Evolutionary conservation across 2,888 invertebrate genomes (phyloP).

Genomic region (Steinernema hermaphroditum): DNA sequence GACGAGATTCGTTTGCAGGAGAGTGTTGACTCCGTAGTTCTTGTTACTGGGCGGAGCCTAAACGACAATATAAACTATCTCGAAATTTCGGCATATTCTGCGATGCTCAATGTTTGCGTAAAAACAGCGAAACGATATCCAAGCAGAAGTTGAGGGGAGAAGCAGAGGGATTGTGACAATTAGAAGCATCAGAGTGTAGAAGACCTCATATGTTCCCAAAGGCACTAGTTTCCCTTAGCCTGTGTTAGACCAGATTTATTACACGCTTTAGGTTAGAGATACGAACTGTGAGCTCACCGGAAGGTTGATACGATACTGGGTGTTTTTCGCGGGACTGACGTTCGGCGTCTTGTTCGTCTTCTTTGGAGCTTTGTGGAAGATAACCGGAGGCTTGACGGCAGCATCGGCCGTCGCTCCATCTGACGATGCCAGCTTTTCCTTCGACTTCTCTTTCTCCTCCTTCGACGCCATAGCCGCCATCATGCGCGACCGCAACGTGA

Average conservation of each 20-base stretch:
- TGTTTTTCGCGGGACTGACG: slow-evolving; percentile 7
- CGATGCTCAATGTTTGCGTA: no score
- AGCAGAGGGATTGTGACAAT: no score
- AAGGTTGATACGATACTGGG: slow-evolving; percentile 18
- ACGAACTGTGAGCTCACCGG: slow-evolving; percentile 28
- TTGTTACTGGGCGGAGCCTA: slow-evolving; percentile 46
- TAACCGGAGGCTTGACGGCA: slow-evolving; percentile 7
- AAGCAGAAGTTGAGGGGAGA: no score
- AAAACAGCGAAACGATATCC: no score
- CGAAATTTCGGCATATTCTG: no score
- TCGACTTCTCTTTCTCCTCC: slow-evolving; percentile 6
- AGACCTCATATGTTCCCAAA: no score
- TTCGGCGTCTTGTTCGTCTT: slow-evolving; percentile 25
- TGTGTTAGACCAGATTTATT: slow-evolving; percentile 24
- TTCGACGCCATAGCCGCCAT: slow-evolving; percentile 57
- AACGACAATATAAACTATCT: no score
- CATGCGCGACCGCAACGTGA: slow-evolving; percentile 58
- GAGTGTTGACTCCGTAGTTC: slow-evolving; percentile 57
- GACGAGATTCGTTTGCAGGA: slow-evolving; percentile 60
- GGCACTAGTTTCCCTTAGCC: no score
- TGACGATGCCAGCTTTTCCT: background rate
- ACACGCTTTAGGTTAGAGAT: background rate
- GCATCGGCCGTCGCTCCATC: background rate
- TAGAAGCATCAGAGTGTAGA: no score
- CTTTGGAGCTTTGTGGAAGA: slow-evolving; percentile 26